These are phyloP conservation scores for Echiichthys vipera DNA, from an alignment of 2,797 vertebrate genomes.

Conservation along the genomic window DNA sequence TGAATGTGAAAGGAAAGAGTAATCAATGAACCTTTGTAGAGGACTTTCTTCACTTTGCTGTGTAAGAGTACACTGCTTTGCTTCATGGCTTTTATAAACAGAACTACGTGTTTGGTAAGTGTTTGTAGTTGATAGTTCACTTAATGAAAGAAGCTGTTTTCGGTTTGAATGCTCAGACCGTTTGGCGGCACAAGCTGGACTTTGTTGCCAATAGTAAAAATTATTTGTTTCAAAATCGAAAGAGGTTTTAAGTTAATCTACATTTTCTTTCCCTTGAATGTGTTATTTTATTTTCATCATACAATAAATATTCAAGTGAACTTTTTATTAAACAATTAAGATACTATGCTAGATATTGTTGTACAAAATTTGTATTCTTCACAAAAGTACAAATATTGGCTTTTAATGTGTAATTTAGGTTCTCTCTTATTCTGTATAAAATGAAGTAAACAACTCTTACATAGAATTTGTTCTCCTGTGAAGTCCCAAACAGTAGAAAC, in stretches of 20 bases:
- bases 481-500: conserved; percentile 86
- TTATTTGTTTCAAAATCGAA: conserved; percentile 92
- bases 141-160: conserved; percentile 92
- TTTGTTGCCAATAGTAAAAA: conserved; percentile 99
- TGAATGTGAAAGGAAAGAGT: conserved; percentile 94
- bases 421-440: conserved; percentile 89
- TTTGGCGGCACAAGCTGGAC: conserved; percentile 99
- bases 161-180: conserved; percentile 92
- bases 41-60: conserved; percentile 95
- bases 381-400: conserved; percentile 99
- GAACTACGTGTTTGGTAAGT: conserved; percentile 98
- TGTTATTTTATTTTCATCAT: conserved; percentile 99
- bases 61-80: conserved; percentile 98
- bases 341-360: conserved; percentile 99
- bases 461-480: conserved; percentile 88
- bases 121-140: conserved; percentile 98
- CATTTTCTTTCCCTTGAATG: conserved; percentile 95
- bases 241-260: conserved; percentile 92
- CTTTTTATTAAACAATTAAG: conserved; percentile 99
- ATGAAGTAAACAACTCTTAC: conserved; percentile 84
- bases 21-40: conserved; percentile 90
- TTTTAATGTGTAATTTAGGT: conserved; percentile 94
- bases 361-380: conserved; percentile 99
- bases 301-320: conserved; percentile 99
- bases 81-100: conserved; percentile 98